phyloP scores from a whole-genome alignment of 2,113 vertebrate genomes.

The Burhinus bistriatus region DNA sequence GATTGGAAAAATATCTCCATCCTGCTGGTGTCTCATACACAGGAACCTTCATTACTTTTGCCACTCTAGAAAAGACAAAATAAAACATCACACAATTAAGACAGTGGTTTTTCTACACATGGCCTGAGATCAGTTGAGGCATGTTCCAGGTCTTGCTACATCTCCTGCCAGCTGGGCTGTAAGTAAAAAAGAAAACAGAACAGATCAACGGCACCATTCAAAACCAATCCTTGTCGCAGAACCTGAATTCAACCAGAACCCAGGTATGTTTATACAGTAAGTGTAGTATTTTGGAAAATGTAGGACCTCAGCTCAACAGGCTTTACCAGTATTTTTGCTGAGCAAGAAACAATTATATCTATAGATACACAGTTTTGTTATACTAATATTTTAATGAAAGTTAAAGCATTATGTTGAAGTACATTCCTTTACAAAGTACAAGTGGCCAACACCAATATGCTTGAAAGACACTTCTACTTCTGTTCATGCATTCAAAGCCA shows the following conservation, averaged over 20 bases:
- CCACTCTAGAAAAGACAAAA: conserved; percentile 81
- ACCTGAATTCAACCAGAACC: neutral
- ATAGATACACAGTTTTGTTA: neutral
- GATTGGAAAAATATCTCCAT: conserved; percentile 96
- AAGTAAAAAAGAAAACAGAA: neutral
- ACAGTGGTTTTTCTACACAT: neutral
- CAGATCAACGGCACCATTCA: neutral
- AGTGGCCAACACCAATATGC: neutral
- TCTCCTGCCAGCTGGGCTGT: neutral
- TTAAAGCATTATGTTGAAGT: neutral
- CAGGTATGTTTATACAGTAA: neutral
- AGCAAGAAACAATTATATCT: neutral
- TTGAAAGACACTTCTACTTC: neutral
- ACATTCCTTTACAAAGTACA: neutral
- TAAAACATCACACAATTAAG: neutral
- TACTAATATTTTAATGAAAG: neutral
- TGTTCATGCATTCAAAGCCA: neutral
- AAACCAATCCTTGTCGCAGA: neutral
- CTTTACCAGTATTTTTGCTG: neutral
- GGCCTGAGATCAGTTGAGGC: neutral
- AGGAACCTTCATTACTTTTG: conserved; percentile 93
- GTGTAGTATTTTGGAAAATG: neutral
- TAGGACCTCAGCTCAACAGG: neutral
- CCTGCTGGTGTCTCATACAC: conserved; percentile 96
- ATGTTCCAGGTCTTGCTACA: neutral